Base-by-base conservation (phyloP, 2,797 vertebrate species). In the Xenentodon cancila region DNA sequence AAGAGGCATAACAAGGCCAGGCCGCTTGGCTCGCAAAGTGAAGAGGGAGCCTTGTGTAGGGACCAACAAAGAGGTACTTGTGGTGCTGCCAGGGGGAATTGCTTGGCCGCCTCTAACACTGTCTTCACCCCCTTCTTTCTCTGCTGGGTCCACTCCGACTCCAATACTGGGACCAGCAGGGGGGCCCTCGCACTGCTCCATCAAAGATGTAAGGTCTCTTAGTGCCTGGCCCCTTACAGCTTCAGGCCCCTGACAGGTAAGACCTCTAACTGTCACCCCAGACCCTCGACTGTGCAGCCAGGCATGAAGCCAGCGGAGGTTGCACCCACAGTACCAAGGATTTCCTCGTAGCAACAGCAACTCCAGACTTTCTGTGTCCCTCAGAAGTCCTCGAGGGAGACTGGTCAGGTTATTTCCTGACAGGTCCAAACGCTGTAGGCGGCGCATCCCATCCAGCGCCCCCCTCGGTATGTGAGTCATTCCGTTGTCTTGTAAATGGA, bases 341-440 rank as follows among this genome's bases (percentile, higher is more conserved):
- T 99, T 99, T 75, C 96, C 96, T 2, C 95, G 71, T 16, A 97
- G 73, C 22, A 96, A 92, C 40, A 99, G 84, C 82, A 97, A 92
- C n/a, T 95, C 95, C 75, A 99, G 77, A 76, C 89, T 94, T 6
- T 96, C 95, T 34, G 95, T 80, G 19, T 96, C 97, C 2, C 95
- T 96, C 32, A 99, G 94, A 9, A 98, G 90, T 47, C 96, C 97
- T 0, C 95, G 79, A 0, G 96, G 96, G 30, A 99, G 79, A 3
- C 93, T 95, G 47, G 96, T 98, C n/a, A 99, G 90, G 87, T 99
- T 98, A 90, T 99, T 99, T 53, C 96, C 97, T 19, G 97, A 98
- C 30, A 99, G 82, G 37, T 98, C 97, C 45, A 99, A 59, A 32
- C 93, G 89, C 75, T 98, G 96, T n/a, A 98, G 73, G 15, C 89